A percentile compares a stretch with the other conserved stretches of the same genome.
Conservation (phyloP, 2,888 invertebrate genomes). For the Nyleta sp. region DNA sequence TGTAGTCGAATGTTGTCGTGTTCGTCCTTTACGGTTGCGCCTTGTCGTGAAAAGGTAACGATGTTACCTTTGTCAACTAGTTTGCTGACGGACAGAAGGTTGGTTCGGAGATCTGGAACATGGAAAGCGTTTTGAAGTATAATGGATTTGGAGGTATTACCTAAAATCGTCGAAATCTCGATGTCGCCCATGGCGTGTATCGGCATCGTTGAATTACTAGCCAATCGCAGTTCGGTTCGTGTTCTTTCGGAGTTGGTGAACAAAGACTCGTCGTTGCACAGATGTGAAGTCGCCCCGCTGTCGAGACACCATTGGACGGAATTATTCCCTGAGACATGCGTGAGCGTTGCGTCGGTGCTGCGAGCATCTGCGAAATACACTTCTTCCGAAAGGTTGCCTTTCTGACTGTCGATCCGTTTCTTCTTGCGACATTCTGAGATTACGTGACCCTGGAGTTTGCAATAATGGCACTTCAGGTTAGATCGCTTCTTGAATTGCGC, state of each 20-base stretch:
- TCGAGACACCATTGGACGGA: background rate
- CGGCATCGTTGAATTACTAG: background rate
- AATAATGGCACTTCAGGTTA: background rate
- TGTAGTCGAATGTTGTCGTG: too few species aligned
- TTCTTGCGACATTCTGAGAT: background rate
- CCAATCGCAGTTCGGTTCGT: conserved; percentile 16
- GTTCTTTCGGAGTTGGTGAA: background rate
- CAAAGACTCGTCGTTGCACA: background rate
- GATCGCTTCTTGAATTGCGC: background rate
- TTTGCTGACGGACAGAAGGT: too few species aligned
- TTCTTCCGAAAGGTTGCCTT: background rate
- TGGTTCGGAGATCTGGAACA: too few species aligned
- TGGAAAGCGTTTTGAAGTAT: too few species aligned
- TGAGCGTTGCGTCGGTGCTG: background rate
- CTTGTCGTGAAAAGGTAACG: too few species aligned
- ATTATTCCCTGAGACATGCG: too few species aligned
- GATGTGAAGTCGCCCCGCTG: background rate
- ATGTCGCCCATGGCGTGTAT: conserved; percentile 29
- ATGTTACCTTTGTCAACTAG: too few species aligned
- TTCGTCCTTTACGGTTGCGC: too few species aligned
- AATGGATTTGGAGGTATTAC: too few species aligned
- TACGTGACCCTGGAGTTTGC: background rate
- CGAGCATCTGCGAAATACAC: background rate
- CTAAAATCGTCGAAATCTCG: too few species aligned
- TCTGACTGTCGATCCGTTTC: background rate